Evolutionary conservation across 1,140 invertebrate species (phyloP).

Genomic region (Drosophila aff.): DNA sequence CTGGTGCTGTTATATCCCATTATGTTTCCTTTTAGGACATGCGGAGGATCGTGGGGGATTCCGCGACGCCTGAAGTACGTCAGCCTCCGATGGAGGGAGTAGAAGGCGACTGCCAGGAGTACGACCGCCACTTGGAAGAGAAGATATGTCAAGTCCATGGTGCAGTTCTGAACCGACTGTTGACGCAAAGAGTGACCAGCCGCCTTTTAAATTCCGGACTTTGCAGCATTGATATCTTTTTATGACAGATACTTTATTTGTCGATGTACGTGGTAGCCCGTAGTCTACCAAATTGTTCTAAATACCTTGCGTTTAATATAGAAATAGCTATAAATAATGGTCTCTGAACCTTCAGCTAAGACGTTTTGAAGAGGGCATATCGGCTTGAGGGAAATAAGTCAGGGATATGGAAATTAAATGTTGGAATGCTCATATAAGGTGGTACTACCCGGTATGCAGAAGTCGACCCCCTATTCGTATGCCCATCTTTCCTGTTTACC

Average conservation of each 20-base stretch:
- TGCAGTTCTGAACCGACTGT: neutral
- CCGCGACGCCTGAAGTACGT: slow-evolving; percentile 77
- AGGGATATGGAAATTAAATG: neutral
- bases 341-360: neutral
- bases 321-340: neutral
- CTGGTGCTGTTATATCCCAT: slow-evolving; percentile 2
- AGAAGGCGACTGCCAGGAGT: slow-evolving; percentile 19
- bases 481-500: slow-evolving; percentile 2
- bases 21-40: slow-evolving; percentile 69
- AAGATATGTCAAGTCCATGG: slow-evolving; percentile 38
- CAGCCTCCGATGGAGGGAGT: slow-evolving; percentile 30
- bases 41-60: slow-evolving; percentile 74
- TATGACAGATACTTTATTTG: neutral
- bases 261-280: neutral
- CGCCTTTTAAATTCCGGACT: slow-evolving; percentile 33
- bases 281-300: neutral
- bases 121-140: slow-evolving; percentile 34
- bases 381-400: neutral
- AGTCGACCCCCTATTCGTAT: neutral
- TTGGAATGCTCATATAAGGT: neutral
- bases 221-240: neutral
- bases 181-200: too few relatives aligned
- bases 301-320: neutral
- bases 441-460: neutral
- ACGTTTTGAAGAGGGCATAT: neutral